Percentiles rank a stretch among this genome's conserved stretches.
Conservation (phyloP, 2,113 vertebrate genomes). For the Peucedramus taeniatus region DNA sequence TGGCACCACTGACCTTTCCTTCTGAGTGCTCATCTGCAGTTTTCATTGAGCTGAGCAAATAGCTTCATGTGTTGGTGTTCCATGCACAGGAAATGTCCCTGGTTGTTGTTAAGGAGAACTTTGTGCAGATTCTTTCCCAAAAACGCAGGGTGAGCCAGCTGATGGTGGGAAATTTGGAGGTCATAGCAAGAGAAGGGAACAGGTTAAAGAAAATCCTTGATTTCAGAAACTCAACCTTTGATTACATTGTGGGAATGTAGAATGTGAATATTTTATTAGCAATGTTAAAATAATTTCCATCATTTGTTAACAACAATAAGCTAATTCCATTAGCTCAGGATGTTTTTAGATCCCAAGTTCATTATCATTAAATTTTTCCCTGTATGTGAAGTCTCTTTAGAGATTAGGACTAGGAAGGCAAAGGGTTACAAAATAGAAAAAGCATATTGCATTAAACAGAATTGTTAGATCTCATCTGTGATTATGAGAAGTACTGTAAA, state of each 20-base stretch:
- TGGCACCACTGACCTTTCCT: neutral
- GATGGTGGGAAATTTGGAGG: neutral
- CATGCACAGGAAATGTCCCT: neutral
- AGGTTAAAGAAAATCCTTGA: neutral
- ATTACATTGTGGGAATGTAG: neutral
- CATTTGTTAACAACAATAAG: neutral
- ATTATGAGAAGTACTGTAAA: neutral
- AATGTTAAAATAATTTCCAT: neutral
- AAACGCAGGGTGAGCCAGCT: neutral
- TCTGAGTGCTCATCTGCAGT: neutral
- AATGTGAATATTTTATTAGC: neutral
- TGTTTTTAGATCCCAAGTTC: neutral
- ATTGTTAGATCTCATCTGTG: neutral
- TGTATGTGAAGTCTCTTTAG: neutral
- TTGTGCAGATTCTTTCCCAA: neutral
- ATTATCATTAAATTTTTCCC: neutral
- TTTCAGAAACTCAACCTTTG: neutral
- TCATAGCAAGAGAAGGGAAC: neutral
- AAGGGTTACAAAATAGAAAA: neutral
- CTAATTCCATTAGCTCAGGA: neutral
- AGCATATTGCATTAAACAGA: neutral
- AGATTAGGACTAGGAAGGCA: neutral
- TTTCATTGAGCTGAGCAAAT: neutral
- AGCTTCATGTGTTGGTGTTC: neutral
- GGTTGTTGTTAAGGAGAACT: neutral